Evolutionary conservation across 1,140 invertebrate genomes (phyloP), one percentile per base, ranked within the genome.

Genomic region (Tetragnatha versicolor): DNA sequence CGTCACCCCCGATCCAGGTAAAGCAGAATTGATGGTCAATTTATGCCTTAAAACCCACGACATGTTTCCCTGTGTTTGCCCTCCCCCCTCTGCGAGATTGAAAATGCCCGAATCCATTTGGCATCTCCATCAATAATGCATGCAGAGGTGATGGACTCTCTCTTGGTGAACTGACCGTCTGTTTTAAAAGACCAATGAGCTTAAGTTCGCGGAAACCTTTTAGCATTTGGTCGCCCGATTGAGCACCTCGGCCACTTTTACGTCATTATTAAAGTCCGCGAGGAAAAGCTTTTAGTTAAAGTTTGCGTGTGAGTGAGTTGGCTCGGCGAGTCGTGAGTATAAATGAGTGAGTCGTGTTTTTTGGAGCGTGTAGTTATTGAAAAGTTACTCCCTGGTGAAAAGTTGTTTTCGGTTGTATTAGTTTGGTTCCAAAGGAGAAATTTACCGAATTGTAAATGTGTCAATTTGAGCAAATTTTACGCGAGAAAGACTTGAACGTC

Each of bases 81-180:
- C n/a, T 60, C 12, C 27, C 29, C 25, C 29, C 17, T 10, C 55
- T 10, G 6, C 31, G 27, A 17, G 17, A 17, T 14, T 33, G 20
- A 33, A 29, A 29, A 60, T 27, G n/a, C 35, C 27, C 20, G 29
- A 35, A 35, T 10, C n/a, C 55, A 35, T 33, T 60, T 35, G n/a
- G 12, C n/a, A 35, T 33, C 27, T 47, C 55, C 55, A 60, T 60
- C 55, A 60, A 60, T 60, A 60, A 60, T 60, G 55, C 55, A 60
- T 60, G 55, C 31, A 2, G 10, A 29, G 27, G 17, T 60, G 55
- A 60, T 35, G 55, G 55, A 60, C 55, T 12, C 27, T 6, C 55
- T n/a, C 55, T 60, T 60, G 29, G 35, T 60, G 55, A 60, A 27
- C 55, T 60, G 55, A 60, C 55, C 55, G 55, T 27, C 25, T 12